These are phyloP conservation scores for Neogobius melanostomus DNA, from an alignment of 2,113 vertebrate species.

Conservation along the genomic window DNA sequence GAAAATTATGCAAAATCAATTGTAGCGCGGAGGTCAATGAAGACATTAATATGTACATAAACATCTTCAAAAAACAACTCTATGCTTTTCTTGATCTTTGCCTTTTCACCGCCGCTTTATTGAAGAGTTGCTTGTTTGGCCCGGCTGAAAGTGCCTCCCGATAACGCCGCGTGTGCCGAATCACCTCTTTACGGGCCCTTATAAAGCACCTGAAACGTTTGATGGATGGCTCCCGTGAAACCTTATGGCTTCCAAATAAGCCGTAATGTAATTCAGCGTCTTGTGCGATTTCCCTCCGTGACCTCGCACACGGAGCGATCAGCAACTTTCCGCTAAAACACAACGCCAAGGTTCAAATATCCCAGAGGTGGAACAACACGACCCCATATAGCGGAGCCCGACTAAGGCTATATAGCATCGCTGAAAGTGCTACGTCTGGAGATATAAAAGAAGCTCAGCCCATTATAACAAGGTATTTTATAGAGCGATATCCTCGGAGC, in stretches of 20 bases:
- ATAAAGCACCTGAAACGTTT: conserved; percentile 56
- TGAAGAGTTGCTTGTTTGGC: conserved; percentile 36
- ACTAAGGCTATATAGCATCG: conserved; percentile 12
- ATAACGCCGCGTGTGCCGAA: conserved; percentile 67
- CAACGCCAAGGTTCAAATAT: conserved; percentile 68
- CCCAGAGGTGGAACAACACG: conserved; percentile 49
- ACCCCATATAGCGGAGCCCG: conserved; percentile 32
- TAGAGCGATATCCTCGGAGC: background rate
- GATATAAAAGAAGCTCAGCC: background rate
- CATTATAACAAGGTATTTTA: background rate
- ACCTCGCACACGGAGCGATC: conserved; percentile 65
- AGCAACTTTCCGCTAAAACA: conserved; percentile 66
- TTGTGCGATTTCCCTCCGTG: conserved; percentile 66
- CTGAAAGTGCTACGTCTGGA: conserved; percentile 27
- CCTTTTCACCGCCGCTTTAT: conserved; percentile 17
- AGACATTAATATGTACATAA: conserved; percentile 24
- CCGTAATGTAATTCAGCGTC: conserved; percentile 70
- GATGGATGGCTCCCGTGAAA: conserved; percentile 72
- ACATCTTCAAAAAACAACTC: conserved; percentile 15
- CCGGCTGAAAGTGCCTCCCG: conserved; percentile 35
- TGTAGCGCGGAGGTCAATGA: conserved; percentile 1
- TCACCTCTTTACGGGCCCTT: conserved; percentile 41
- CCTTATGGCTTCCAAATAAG: conserved; percentile 72
- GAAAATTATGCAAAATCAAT: conserved; percentile 22
- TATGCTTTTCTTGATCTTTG: conserved; percentile 23